Conservation (phyloP, 2,113 vertebrate species). For the Meriones unguiculatus region DNA sequence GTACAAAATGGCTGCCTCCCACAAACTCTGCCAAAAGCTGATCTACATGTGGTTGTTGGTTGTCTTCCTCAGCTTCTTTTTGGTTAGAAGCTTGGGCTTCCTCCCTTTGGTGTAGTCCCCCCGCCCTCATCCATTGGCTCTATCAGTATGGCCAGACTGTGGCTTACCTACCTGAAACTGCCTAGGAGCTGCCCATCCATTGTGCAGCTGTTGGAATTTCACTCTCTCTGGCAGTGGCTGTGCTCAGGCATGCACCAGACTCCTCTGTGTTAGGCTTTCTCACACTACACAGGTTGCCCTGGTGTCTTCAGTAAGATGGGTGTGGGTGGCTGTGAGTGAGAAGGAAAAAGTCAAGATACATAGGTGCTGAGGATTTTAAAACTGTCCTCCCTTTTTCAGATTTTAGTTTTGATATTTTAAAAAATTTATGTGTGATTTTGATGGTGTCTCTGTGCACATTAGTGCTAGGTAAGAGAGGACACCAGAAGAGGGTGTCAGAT, state of each 20-base stretch:
- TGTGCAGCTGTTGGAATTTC: not conserved
- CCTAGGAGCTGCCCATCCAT: not conserved
- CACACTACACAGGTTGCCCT: not conserved
- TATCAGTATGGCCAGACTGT: accelerated
- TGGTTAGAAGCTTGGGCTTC: not conserved
- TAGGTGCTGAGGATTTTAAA: not conserved
- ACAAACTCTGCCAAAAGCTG: not conserved
- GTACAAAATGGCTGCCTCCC: not conserved
- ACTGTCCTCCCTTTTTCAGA: not conserved
- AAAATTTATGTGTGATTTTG: not conserved
- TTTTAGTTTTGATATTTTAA: not conserved
- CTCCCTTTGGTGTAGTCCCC: not conserved
- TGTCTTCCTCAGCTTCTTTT: not conserved
- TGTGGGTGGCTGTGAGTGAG: not conserved
- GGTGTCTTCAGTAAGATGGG: not conserved
- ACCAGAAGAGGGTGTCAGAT: not conserved
- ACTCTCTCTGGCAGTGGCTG: not conserved
- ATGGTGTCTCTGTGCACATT: not conserved
- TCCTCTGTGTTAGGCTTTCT: not conserved
- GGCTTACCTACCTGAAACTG: no score
- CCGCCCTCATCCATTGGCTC: no score
- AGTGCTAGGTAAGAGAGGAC: not conserved
- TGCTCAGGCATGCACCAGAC: not conserved
- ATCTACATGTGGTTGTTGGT: not conserved
- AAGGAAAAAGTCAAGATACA: not conserved